Evolutionary conservation across 92 coral and sea anemone genomes (phyloP).

Genomic region (Heliopora coerulea): DNA sequence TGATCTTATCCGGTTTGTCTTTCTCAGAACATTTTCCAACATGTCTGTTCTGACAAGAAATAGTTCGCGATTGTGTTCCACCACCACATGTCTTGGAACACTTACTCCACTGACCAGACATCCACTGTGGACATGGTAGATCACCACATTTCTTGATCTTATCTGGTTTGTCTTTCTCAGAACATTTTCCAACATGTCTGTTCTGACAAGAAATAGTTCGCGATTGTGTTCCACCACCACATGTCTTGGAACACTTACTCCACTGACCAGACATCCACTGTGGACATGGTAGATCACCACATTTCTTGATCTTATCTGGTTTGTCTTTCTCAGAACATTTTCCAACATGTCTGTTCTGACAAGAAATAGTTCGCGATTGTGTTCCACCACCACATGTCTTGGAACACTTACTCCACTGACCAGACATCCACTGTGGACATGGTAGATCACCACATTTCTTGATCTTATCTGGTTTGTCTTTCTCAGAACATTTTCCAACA

Average conservation of each 20-base stretch:
- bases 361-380: slow-evolving; percentile 25
- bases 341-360: slow-evolving; percentile 40
- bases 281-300: slow-evolving; percentile 47
- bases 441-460: slow-evolving; percentile 22
- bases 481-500: slow-evolving; percentile 13
- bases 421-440: slow-evolving; percentile 25
- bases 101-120: slow-evolving; percentile 47
- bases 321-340: background rate
- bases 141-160: slow-evolving; percentile 21
- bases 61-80: slow-evolving; percentile 57
- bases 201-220: slow-evolving; percentile 41
- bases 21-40: slow-evolving; percentile 21
- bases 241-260: slow-evolving; percentile 40
- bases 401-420: slow-evolving; percentile 39
- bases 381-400: slow-evolving; percentile 56
- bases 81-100: slow-evolving; percentile 66
- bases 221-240: slow-evolving; percentile 52
- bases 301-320: background rate
- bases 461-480: background rate
- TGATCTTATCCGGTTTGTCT: background rate
- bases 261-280: slow-evolving; percentile 34
- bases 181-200: slow-evolving; percentile 40
- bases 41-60: slow-evolving; percentile 51
- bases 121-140: slow-evolving; percentile 47
- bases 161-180: slow-evolving; percentile 1